These are phyloP conservation scores for Sycophila texana DNA, from an alignment of 2,888 invertebrate genomes.

Conservation along the genomic window DNA sequence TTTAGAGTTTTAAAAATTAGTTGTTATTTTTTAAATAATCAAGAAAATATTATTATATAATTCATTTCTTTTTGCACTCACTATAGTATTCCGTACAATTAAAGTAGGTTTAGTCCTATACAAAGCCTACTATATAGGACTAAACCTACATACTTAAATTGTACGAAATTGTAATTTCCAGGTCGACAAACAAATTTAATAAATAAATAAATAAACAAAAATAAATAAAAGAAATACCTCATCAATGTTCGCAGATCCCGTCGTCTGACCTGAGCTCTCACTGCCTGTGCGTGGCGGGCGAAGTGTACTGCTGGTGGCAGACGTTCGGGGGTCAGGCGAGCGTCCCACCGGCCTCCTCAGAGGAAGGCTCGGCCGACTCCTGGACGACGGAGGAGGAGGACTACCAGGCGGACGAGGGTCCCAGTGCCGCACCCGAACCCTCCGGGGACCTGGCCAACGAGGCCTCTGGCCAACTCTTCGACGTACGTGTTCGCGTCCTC, in stretches of 20 bases:
- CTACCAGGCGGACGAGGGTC: conserved; percentile 15
- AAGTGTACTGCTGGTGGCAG: conserved; percentile 73
- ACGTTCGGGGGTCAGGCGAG: conserved; percentile 59
- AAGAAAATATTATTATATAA: no score
- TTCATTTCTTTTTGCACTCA: no score
- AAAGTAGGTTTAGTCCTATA: no score
- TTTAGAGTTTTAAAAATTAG: no score
- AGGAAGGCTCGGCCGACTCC: neutral
- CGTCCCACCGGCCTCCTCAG: neutral
- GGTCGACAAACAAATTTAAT: no score
- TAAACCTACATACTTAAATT: no score
- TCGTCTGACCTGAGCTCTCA: conserved; percentile 70
- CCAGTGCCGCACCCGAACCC: conserved; percentile 30
- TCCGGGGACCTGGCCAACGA: conserved; percentile 29
- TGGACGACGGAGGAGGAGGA: conserved; percentile 46
- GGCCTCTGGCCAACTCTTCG: conserved; percentile 34
- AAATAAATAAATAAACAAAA: conserved; percentile 7
- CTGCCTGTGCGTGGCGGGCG: conserved; percentile 72
- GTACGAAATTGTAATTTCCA: no score
- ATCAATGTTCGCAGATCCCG: conserved; percentile 64
- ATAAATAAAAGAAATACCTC: no score
- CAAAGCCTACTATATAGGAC: no score
- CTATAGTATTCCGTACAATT: no score
- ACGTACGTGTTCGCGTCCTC: conserved; percentile 20
- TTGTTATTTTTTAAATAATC: no score